Evolutionary conservation across 2,888 invertebrate genomes (phyloP).

Genomic region (Plusia festucae): DNA sequence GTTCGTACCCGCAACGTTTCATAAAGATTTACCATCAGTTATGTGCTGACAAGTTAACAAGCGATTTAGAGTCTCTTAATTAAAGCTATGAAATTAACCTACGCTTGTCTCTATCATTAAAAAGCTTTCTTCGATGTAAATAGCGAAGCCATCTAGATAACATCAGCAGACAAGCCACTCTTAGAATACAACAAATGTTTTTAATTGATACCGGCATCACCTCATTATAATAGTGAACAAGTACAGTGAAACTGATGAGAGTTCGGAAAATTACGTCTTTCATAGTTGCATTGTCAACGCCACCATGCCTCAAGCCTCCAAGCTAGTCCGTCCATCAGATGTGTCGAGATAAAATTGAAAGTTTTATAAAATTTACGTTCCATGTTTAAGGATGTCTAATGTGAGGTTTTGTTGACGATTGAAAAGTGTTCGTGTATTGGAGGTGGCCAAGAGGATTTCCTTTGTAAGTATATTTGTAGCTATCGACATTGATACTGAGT

Average conservation of each 20-base stretch:
- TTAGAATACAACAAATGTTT: conserved; percentile 45
- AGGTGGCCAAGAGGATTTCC: too few species aligned
- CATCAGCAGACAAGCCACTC: conserved; percentile 31
- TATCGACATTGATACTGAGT: too few species aligned
- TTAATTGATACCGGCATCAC: conserved; percentile 38
- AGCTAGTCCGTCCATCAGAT: conserved; percentile 19
- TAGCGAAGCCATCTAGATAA: conserved; percentile 28
- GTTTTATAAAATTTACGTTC: conserved; percentile 25
- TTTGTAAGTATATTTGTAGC: too few species aligned
- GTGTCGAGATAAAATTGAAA: conserved; percentile 52
- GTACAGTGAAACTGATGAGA: conserved; percentile 61
- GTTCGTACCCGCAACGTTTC: too few species aligned
- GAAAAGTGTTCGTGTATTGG: not conserved
- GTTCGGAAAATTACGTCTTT: conserved; percentile 46
- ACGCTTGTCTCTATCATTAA: not conserved
- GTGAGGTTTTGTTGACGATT: not conserved
- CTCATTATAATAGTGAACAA: conserved; percentile 40
- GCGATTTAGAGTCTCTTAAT: too few species aligned
- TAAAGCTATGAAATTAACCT: not conserved
- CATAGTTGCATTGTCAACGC: conserved; percentile 60
- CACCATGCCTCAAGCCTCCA: not conserved
- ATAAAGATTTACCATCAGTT: too few species aligned
- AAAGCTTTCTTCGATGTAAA: not conserved
- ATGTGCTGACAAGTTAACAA: too few species aligned
- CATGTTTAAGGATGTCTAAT: not conserved